These are phyloP conservation scores for Apoda limacodes DNA, from an alignment of 2,888 invertebrate genomes.

Conservation along the genomic window DNA sequence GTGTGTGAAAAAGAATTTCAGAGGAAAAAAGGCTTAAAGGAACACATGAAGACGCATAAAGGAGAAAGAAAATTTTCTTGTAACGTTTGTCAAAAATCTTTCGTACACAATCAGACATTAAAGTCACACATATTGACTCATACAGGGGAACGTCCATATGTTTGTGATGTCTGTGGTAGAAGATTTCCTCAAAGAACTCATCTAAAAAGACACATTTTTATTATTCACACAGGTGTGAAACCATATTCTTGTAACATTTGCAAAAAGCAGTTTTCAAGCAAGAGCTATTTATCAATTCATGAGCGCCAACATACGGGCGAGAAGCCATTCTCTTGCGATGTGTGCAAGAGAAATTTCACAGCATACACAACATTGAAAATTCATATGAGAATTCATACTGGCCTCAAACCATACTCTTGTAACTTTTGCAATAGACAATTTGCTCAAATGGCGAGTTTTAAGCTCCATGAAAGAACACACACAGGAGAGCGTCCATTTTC, in stretches of 20 bases:
- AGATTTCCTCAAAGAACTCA: constrained; percentile 51
- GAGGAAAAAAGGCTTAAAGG: constrained; percentile 46
- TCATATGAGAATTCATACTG: constrained; percentile 54
- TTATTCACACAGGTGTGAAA: constrained; percentile 48
- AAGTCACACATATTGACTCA: constrained; percentile 54
- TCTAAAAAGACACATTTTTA: constrained; percentile 48
- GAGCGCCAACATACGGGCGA: constrained; percentile 49
- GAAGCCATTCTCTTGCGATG: constrained; percentile 45
- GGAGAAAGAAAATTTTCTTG: constrained; percentile 45
- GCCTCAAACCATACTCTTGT: constrained; percentile 49
- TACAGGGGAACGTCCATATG: constrained; percentile 48
- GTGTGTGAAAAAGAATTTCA: constrained; percentile 45
- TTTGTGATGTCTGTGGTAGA: constrained; percentile 50
- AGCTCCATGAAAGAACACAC: constrained; percentile 49
- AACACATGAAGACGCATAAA: constrained; percentile 50
- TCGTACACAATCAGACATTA: constrained; percentile 50
- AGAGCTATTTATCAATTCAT: constrained; percentile 53
- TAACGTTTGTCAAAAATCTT: constrained; percentile 38
- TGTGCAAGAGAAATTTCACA: constrained; percentile 52
- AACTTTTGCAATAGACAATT: constrained; percentile 46
- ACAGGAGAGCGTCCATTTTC: constrained; percentile 48
- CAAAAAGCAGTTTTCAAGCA: constrained; percentile 50
- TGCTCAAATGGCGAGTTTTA: constrained; percentile 55
- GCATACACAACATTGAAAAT: constrained; percentile 55
- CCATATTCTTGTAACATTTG: constrained; percentile 44